Base-by-base conservation (phyloP, 2,797 vertebrate genomes). In the Denticeps clupeoides region DNA sequence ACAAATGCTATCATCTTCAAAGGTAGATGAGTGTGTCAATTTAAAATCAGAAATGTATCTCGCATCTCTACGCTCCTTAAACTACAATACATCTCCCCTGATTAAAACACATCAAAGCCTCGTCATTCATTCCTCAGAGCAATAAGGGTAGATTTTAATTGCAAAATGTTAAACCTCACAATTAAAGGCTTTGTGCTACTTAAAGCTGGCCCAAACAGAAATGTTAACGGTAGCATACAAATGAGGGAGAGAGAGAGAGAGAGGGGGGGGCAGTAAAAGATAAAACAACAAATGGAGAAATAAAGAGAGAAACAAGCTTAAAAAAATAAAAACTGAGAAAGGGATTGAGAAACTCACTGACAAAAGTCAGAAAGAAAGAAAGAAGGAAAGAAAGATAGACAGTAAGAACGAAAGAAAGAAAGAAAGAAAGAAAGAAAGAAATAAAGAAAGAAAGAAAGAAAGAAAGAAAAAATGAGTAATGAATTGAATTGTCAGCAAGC, bases 121-220 rank as follows among this genome's bases (percentile, higher is more conserved):
- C 78, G 81, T 87, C 86, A 82, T 81, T 89, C 85, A 72, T 78
- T 86, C 77, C 81, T 88, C 79, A 80, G 82, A 88, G 87, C 81
- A 81, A 84, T 76, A 84, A 88, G 83, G 87, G 83, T 86, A 87
- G 81, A 88, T 90, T 90, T 93, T 90, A 92, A 90, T 91, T 92
- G 88, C 84, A 85, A 87, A 90, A 89, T 85, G 89, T 90, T 90
- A 90, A 91, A 91, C 80, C 83, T 87, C 82, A 89, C 87, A 92
- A 90, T 92, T 93, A 92, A 90, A 88, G 87, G 78, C 85, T 84
- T 82, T 82, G 79, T 85, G 80, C 82, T 83, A 73, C 84, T 87
- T 84, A 82, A 84, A 86, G 78, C 77, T 78, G 88, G 85, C 81
- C 86, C 83, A 89, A 90, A 89, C 82, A 82, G 75, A 65, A 80